These are phyloP conservation scores for Rhabdophis nuchalis DNA, from an alignment of 2,797 vertebrate species.

Conservation along the genomic window DNA sequence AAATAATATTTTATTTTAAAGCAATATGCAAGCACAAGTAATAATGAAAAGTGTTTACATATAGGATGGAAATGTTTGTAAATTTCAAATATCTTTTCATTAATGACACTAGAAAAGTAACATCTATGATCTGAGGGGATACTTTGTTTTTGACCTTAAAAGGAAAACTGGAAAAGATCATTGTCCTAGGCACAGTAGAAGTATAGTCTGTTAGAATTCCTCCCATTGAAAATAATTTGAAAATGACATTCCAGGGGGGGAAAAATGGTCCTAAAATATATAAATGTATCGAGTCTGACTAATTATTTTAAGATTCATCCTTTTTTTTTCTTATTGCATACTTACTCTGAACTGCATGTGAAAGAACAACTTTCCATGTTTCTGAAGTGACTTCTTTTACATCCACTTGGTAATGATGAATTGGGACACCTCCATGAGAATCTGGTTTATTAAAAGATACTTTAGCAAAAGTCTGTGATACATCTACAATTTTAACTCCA, in stretches of 20 bases:
- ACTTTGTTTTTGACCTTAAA: not conserved
- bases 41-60: not conserved
- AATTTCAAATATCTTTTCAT: not conserved
- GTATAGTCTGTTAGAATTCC: not conserved
- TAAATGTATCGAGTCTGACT: not conserved
- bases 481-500: slow-evolving; percentile 84
- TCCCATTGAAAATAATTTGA: not conserved
- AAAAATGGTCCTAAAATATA: not conserved
- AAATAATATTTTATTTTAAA: not conserved
- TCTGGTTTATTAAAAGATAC: slow-evolving; percentile 93
- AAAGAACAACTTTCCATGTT: slow-evolving; percentile 90
- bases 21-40: not conserved
- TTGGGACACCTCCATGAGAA: slow-evolving; percentile 94
- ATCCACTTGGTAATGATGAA: slow-evolving; percentile 94
- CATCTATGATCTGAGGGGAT: not conserved
- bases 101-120: not conserved
- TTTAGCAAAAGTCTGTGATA: slow-evolving; percentile 91
- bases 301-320: not conserved
- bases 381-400: slow-evolving; percentile 87
- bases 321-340: slow-evolving; percentile 31
- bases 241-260: not conserved
- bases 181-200: not conserved
- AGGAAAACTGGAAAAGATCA: not conserved
- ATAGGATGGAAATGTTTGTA: not conserved
- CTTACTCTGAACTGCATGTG: slow-evolving; percentile 95